Evolutionary conservation across 2,113 vertebrate species (phyloP).

Genomic region (Abramis brama): DNA sequence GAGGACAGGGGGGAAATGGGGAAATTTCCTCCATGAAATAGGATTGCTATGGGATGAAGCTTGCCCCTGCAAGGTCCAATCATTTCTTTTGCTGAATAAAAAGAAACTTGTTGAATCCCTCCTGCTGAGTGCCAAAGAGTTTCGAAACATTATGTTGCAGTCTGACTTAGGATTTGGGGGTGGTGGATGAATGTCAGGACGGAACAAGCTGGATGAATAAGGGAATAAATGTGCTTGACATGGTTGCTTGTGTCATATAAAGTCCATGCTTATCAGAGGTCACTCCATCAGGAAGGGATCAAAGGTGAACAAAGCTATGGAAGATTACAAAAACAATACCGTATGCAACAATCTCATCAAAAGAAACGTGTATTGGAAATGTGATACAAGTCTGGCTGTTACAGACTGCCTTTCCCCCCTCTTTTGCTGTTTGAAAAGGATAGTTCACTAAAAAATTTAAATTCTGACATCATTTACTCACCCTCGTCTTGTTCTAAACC

Average conservation of each 20-base stretch:
- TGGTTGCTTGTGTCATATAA: constrained; percentile 57
- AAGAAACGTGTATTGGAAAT: constrained; percentile 11
- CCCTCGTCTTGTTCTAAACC: background rate
- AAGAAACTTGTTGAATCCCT: constrained; percentile 68
- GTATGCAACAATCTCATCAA: constrained; percentile 27
- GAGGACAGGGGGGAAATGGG: constrained; percentile 56
- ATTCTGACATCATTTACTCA: background rate
- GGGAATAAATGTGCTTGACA: constrained; percentile 67
- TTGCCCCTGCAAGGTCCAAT: constrained; percentile 61
- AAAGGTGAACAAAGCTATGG: constrained; percentile 19
- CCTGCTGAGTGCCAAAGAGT: constrained; percentile 67
- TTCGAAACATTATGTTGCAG: constrained; percentile 54
- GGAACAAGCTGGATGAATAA: constrained; percentile 63
- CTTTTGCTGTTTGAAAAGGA: background rate
- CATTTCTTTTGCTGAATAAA: constrained; percentile 73
- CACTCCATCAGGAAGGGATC: constrained; percentile 41
- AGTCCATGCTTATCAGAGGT: constrained; percentile 54
- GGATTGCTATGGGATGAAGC: constrained; percentile 74
- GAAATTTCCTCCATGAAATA: constrained; percentile 75
- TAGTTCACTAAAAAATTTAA: background rate
- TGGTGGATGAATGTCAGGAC: constrained; percentile 60
- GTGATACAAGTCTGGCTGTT: background rate
- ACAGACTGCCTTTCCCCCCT: background rate
- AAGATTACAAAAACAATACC: constrained; percentile 29
- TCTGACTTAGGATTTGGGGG: constrained; percentile 63